These are phyloP conservation scores for Etheostoma spectabile DNA, from an alignment of 2,113 vertebrate species.

Conservation along the genomic window DNA sequence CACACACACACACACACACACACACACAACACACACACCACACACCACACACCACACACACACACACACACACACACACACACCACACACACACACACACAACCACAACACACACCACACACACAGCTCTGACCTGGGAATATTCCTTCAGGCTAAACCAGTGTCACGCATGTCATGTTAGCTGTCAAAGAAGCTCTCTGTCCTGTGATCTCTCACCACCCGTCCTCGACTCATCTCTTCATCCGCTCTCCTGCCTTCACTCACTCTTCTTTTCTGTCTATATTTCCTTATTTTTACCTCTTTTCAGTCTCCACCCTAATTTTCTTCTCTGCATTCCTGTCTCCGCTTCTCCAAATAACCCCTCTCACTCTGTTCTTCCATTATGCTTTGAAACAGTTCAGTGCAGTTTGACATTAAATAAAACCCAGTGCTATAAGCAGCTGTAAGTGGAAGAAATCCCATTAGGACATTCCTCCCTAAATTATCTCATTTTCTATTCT, in stretches of 20 bases:
- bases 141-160: constrained; percentile 70
- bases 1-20: constrained; percentile 29
- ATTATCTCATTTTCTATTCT: constrained; percentile 8
- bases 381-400: constrained; percentile 42
- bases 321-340: constrained; percentile 42
- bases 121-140: constrained; percentile 64
- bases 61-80: constrained; percentile 43
- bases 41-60: constrained; percentile 20
- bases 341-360: constrained; percentile 11
- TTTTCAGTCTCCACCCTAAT: background rate
- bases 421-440: constrained; percentile 45
- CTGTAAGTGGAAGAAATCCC: constrained; percentile 44
- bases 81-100: constrained; percentile 11
- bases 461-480: constrained; percentile 59
- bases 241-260: constrained; percentile 9
- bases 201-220: constrained; percentile 68
- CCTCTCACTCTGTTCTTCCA: constrained; percentile 32
- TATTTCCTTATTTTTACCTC: background rate
- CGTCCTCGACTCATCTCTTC: constrained; percentile 40
- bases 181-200: constrained; percentile 72
- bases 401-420: constrained; percentile 55
- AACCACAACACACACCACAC: constrained; percentile 23
- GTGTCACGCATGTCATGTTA: constrained; percentile 80
- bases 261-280: background rate
- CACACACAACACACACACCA: constrained; percentile 41